A percentile compares a stretch with the other conserved stretches of the same genome.
Conservation (phyloP, 2,888 invertebrate species). For the Calameuta filiformis region DNA sequence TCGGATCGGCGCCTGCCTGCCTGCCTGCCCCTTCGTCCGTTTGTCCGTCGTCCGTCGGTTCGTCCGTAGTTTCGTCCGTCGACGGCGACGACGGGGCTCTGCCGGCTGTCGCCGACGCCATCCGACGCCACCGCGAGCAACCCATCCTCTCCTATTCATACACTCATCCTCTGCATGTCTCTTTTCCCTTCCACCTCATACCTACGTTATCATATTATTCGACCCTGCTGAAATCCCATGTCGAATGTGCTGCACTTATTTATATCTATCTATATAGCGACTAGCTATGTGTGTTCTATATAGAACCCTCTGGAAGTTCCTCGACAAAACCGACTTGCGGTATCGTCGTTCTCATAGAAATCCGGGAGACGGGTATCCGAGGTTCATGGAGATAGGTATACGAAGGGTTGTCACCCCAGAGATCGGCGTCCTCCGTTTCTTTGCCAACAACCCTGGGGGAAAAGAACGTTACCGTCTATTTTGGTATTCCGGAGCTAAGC, state of each 20-base stretch:
- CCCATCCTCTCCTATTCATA: constrained; percentile 2
- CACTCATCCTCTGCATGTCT: background rate
- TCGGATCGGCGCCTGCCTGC: constrained; percentile 48
- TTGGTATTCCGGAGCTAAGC: constrained; percentile 1
- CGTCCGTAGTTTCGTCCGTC: constrained; percentile 29
- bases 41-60: constrained; percentile 44
- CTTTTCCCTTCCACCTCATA: constrained; percentile 2
- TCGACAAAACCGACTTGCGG: background rate
- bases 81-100: constrained; percentile 52
- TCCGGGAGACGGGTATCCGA: background rate
- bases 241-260: background rate
- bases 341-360: background rate
- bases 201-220: constrained; percentile 24
- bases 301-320: constrained; percentile 1
- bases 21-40: constrained; percentile 42
- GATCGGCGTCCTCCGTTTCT: background rate
- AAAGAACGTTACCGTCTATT: constrained; percentile 1
- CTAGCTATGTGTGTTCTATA: background rate
- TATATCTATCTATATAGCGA: background rate
- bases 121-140: constrained; percentile 15
- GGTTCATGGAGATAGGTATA: background rate
- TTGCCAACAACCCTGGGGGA: background rate
- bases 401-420: background rate
- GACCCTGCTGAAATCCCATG: constrained; percentile 7
- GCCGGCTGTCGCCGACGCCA: constrained; percentile 45